phyloP scores from a whole-genome alignment of 2,797 vertebrate species.

The Hybognathus amarus region DNA sequence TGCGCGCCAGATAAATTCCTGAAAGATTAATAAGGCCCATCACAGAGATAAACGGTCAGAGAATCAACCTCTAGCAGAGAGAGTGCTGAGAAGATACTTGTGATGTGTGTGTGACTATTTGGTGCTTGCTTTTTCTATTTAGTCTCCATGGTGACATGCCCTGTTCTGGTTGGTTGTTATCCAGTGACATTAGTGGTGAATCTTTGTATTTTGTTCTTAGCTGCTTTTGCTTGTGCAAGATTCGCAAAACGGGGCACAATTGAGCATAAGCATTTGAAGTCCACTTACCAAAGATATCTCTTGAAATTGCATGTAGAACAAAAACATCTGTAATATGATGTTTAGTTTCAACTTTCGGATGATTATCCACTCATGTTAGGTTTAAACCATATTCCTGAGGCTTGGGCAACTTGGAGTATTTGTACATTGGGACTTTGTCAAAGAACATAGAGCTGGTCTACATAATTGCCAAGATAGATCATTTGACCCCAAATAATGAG shows the following conservation, averaged over 20 bases:
- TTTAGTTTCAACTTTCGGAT: background rate
- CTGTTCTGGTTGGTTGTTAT: slow-evolving; percentile 14
- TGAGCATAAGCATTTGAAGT: background rate
- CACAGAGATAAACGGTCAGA: slow-evolving; percentile 10
- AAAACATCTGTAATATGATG: background rate
- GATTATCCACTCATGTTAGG: background rate
- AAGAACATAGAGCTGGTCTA: slow-evolving; percentile 5
- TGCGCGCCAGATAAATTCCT: slow-evolving; percentile 2
- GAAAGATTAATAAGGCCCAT: slow-evolving; percentile 30
- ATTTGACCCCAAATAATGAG: background rate
- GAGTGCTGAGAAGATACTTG: slow-evolving; percentile 18
- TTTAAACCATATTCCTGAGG: background rate
- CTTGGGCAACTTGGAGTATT: background rate
- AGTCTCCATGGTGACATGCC: slow-evolving; percentile 34
- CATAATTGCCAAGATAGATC: background rate
- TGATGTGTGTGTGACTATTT: slow-evolving; percentile 6
- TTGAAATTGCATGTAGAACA: background rate
- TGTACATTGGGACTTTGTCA: background rate
- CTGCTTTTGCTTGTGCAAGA: background rate
- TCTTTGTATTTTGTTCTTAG: background rate
- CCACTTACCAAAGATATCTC: background rate
- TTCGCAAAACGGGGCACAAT: background rate
- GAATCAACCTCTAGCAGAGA: slow-evolving; percentile 32
- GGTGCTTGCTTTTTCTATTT: background rate
- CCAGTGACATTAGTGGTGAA: background rate